A percentile compares a stretch with the other conserved stretches of the same genome.
These are phyloP conservation scores for Amazona guildingii DNA, from an alignment of 2,113 vertebrate species.

Conservation along the genomic window DNA sequence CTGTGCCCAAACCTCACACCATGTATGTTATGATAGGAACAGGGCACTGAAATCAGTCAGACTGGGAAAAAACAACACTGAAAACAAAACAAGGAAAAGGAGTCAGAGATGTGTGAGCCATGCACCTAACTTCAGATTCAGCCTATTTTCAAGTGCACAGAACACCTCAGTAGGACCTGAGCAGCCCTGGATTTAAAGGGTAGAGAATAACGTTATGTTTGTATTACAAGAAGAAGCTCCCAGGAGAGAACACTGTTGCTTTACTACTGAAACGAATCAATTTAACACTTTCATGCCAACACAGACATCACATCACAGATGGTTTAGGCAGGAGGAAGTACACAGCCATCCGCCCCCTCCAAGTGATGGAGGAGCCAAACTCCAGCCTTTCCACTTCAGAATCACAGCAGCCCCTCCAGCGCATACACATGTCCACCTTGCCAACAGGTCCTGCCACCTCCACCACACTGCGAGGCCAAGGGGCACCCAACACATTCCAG, in stretches of 20 bases:
- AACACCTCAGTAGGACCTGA: neutral
- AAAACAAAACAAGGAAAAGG: neutral
- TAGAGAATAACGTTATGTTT: neutral
- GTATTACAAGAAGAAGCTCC: neutral
- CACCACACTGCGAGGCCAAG: neutral
- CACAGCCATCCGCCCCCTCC: neutral
- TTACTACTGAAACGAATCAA: neutral
- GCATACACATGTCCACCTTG: neutral
- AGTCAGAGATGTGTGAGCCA: neutral
- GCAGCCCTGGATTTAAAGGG: neutral
- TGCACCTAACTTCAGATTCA: neutral
- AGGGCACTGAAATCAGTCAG: neutral
- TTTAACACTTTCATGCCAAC: neutral
- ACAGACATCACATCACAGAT: neutral
- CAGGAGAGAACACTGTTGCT: neutral
- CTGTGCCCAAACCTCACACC: neutral
- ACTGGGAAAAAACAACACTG: neutral
- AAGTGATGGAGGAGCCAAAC: neutral
- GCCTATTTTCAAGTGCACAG: neutral
- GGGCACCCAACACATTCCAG: neutral
- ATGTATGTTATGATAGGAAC: neutral
- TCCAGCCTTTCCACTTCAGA: neutral
- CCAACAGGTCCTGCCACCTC: neutral
- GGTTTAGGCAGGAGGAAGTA: neutral
- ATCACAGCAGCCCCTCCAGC: neutral